A percentile compares a stretch with the other conserved stretches of the same genome.
phyloP scores from a whole-genome alignment of 2,113 vertebrate genomes.

The Dissostichus mawsoni region DNA sequence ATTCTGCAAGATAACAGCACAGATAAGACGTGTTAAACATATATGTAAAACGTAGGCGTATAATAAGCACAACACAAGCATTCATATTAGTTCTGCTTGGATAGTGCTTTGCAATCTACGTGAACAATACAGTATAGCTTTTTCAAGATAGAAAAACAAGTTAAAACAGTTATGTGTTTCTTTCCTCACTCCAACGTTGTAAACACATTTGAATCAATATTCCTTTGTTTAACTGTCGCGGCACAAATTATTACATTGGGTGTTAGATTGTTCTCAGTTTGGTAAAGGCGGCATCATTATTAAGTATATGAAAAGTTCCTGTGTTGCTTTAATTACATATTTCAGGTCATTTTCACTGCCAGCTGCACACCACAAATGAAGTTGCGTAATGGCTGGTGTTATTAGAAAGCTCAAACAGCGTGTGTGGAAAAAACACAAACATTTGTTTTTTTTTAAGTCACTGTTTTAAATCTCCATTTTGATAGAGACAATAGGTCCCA shows the following conservation, averaged over 20 bases:
- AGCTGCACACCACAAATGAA: not conserved
- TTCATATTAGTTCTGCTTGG: not conserved
- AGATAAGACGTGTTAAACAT: slow-evolving; percentile 2
- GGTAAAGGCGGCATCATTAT: not conserved
- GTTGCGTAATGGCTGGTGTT: slow-evolving; percentile 17
- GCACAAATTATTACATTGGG: not conserved
- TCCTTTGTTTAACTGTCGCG: not conserved
- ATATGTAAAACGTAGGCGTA: not conserved
- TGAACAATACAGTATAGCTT: not conserved
- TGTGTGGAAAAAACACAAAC: not conserved
- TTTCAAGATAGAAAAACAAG: not conserved
- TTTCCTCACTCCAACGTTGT: not conserved
- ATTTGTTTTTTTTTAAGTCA: not conserved
- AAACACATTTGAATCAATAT: not conserved
- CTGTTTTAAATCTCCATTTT: slow-evolving; percentile 8
- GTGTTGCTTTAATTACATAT: slow-evolving; percentile 36
- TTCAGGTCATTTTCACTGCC: slow-evolving; percentile 27
- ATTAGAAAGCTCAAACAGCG: slow-evolving; percentile 16
- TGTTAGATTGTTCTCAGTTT: slow-evolving; percentile 5
- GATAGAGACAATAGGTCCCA: not conserved
- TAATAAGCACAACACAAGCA: not conserved
- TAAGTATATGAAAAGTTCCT: not conserved
- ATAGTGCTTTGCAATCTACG: not conserved
- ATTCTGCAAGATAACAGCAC: slow-evolving; percentile 19
- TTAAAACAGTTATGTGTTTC: not conserved